phyloP scores from a whole-genome alignment of 2,888 invertebrate genomes.

The Cataglyphis rosenhaueri region DNA sequence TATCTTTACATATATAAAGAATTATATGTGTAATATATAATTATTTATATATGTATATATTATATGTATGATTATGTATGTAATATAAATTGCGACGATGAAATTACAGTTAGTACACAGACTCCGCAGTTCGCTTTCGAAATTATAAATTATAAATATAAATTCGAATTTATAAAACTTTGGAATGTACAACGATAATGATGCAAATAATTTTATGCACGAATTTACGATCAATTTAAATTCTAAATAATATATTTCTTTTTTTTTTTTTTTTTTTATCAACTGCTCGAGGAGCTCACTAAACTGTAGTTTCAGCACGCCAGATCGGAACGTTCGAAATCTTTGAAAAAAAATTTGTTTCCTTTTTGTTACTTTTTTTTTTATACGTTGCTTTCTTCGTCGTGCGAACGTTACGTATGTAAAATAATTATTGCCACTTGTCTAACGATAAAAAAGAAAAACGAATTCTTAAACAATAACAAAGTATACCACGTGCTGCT shows the following conservation, averaged over 20 bases:
- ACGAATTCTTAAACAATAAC: slow-evolving; percentile 82
- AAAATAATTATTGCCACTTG: slow-evolving; percentile 78
- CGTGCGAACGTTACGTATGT: slow-evolving; percentile 64
- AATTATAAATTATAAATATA: neutral
- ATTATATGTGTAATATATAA: slow-evolving; percentile 32
- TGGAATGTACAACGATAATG: slow-evolving; percentile 64
- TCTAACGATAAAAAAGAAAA: slow-evolving; percentile 77
- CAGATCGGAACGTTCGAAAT: slow-evolving; percentile 58
- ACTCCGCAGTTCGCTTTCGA: neutral
- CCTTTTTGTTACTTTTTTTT: slow-evolving; percentile 19
- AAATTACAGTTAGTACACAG: slow-evolving; percentile 66
- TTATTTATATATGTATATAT: slow-evolving; percentile 49
- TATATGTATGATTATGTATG: slow-evolving; percentile 7
- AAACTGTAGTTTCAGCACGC: slow-evolving; percentile 69
- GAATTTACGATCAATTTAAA: slow-evolving; percentile 10
- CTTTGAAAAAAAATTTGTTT: neutral
- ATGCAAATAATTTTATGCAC: neutral
- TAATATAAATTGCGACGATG: slow-evolving; percentile 44
- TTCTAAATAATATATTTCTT: neutral
- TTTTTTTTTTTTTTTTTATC: neutral
- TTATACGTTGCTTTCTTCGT: slow-evolving; percentile 56
- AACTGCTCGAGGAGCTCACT: neutral
- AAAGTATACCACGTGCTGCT: slow-evolving; percentile 81
- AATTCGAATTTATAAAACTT: slow-evolving; percentile 36
- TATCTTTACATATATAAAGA: slow-evolving; percentile 63